phyloP scores from a whole-genome alignment of 2,113 vertebrate genomes.

The Cynocephalus volans region DNA sequence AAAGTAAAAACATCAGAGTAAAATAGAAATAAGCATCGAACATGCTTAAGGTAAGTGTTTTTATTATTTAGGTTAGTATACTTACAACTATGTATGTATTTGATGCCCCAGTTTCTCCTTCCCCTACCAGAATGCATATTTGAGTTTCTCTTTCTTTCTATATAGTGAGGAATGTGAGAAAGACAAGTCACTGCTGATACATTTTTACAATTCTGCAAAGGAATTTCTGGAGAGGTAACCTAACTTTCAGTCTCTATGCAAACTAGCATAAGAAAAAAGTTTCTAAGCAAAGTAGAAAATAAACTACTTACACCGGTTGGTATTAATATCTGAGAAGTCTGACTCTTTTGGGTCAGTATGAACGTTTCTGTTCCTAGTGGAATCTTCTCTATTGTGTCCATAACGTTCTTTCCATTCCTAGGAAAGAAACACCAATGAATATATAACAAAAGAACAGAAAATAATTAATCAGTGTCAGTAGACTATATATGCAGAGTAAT shows the following conservation, averaged over 20 bases:
- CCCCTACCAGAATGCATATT: not conserved
- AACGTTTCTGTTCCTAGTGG: conserved; percentile 90
- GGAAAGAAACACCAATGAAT: conserved; percentile 58
- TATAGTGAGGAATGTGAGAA: not conserved
- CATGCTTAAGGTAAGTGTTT: not conserved
- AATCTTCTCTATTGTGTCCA: conserved; percentile 92
- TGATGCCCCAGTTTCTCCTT: not conserved
- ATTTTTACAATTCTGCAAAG: not conserved
- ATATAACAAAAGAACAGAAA: conserved; percentile 58
- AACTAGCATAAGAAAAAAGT: not conserved
- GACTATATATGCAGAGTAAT: not conserved
- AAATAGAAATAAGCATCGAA: not conserved
- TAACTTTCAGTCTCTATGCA: not conserved
- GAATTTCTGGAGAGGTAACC: not conserved
- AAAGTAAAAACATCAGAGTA: conserved; percentile 45
- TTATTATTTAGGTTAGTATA: not conserved
- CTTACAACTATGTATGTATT: not conserved
- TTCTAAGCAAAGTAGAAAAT: conserved; percentile 33
- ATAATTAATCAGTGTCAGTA: not conserved
- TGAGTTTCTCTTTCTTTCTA: not conserved
- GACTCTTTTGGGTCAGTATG: conserved; percentile 93
- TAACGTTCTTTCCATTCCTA: conserved; percentile 96
- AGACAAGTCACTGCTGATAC: not conserved
- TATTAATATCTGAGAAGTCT: conserved; percentile 90
- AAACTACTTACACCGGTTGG: conserved; percentile 89